Percentiles rank a stretch among this genome's conserved stretches.
Evolutionary conservation across 2,797 vertebrate species (phyloP).

Genomic region (Anabacerthia variegaticeps): DNA sequence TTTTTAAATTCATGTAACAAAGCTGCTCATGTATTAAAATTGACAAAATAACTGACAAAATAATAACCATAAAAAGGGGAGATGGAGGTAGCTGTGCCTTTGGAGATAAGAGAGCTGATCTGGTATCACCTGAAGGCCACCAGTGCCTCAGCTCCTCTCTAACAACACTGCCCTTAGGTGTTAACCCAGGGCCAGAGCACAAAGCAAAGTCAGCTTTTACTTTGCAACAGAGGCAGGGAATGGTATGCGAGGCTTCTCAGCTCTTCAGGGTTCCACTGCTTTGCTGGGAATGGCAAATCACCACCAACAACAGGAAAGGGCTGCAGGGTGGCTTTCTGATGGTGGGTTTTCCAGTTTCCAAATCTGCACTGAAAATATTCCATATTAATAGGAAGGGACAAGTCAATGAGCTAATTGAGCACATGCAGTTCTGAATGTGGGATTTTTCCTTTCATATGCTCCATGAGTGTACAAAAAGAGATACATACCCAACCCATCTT

Average conservation of each 20-base stretch:
- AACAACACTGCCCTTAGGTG: neutral
- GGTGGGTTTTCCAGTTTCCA: neutral
- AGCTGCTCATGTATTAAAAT: neutral
- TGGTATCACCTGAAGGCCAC: neutral
- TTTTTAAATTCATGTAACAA: neutral
- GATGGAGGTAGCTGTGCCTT: neutral
- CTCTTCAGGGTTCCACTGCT: neutral
- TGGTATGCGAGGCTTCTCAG: neutral
- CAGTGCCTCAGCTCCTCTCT: neutral
- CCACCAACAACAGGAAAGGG: neutral
- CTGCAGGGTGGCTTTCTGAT: neutral
- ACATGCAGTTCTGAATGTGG: accelerated
- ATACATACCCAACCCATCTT: neutral
- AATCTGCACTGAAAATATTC: neutral
- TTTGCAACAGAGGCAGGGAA: neutral
- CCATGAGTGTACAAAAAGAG: neutral
- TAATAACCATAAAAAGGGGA: neutral
- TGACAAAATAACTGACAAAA: neutral
- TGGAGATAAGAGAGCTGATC: neutral
- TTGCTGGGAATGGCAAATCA: neutral
- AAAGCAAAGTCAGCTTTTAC: neutral
- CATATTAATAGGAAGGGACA: neutral
- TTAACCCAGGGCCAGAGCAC: neutral
- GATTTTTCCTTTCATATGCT: neutral
- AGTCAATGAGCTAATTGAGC: neutral